A percentile compares a stretch with the other conserved stretches of the same genome.
Conservation (phyloP, 1,140 invertebrate genomes). For the Himalopsyche phryganea region DNA sequence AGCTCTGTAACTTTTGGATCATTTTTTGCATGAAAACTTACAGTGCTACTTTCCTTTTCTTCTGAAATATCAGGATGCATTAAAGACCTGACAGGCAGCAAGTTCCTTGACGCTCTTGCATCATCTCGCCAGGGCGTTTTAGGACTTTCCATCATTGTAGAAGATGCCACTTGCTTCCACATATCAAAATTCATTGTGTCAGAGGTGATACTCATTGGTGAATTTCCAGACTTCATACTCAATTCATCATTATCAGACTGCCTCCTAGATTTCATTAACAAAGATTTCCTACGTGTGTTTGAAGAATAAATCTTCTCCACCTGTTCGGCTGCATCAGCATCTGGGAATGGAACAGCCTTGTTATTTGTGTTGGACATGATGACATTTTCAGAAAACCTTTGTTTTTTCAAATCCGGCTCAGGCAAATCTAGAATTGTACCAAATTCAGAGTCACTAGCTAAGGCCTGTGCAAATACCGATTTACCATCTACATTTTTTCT, state of each 20-base stretch:
- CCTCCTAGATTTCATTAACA: too few relatives aligned
- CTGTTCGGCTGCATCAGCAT: too few relatives aligned
- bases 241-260: slow-evolving; percentile 5
- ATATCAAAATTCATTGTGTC: slow-evolving; percentile 29
- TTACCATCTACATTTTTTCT: neutral
- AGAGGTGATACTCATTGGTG: slow-evolving; percentile 17
- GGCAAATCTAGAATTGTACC: too few relatives aligned
- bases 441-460: neutral
- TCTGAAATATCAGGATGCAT: slow-evolving; percentile 11
- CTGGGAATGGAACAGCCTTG: too few relatives aligned
- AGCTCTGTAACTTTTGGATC: too few relatives aligned
- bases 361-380: too few relatives aligned
- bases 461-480: neutral
- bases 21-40: too few relatives aligned
- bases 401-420: too few relatives aligned
- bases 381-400: too few relatives aligned
- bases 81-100: neutral
- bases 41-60: neutral
- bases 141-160: slow-evolving; percentile 24
- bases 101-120: too few relatives aligned
- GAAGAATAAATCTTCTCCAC: too few relatives aligned
- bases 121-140: neutral
- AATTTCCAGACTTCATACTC: slow-evolving; percentile 17
- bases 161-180: slow-evolving; percentile 24
- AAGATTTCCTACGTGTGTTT: too few relatives aligned